These are phyloP conservation scores for Leucoraja ocellata DNA, from an alignment of 2,797 vertebrate species.

Conservation along the genomic window DNA sequence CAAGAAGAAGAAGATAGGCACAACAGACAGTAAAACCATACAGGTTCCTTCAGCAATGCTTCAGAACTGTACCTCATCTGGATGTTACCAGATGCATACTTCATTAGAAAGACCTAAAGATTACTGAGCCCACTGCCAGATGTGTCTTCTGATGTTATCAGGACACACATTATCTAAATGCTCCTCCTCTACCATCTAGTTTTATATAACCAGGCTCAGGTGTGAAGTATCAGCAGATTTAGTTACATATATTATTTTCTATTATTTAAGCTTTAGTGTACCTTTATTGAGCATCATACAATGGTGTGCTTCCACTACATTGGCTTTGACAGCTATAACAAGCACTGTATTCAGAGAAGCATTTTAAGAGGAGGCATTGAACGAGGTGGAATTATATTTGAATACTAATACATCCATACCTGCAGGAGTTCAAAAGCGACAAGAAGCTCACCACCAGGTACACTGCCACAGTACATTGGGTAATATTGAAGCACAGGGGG, in stretches of 20 bases:
- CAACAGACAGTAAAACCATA: neutral
- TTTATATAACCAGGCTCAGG: too few relatives aligned
- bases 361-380: neutral
- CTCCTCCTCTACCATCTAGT: too few relatives aligned
- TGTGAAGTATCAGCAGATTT: neutral
- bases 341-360: neutral
- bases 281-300: neutral
- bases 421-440: slow-evolving; percentile 86
- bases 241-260: neutral
- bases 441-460: slow-evolving; percentile 83
- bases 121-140: neutral
- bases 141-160: neutral
- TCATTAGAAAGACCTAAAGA: neutral
- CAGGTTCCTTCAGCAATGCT: neutral
- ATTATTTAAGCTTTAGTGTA: neutral
- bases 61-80: neutral
- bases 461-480: slow-evolving; percentile 71
- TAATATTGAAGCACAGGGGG: slow-evolving; percentile 78
- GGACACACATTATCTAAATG: too few relatives aligned
- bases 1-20: neutral
- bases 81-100: neutral
- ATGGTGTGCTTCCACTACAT: neutral
- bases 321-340: neutral
- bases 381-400: neutral
- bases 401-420: slow-evolving; percentile 53